Evolutionary conservation across 2,113 vertebrate species (phyloP), one percentile per base, ranked within the genome.

Genomic region (Phrynosoma platyrhinos): DNA sequence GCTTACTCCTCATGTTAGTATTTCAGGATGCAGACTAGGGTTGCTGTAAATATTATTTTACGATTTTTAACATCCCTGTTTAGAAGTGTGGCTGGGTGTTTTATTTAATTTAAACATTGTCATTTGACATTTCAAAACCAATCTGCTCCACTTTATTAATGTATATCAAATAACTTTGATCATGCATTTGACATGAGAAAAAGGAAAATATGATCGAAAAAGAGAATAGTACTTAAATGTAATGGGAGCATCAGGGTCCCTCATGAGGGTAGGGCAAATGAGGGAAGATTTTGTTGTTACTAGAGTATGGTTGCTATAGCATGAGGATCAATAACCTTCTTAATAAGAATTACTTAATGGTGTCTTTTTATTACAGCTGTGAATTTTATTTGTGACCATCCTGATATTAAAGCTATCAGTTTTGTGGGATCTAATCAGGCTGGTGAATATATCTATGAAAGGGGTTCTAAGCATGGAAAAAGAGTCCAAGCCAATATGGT

Each of bases 401-500:
- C 98, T 25, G 98, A 98, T 92, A 98, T 99, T 96, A 98, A 97
- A 96, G 98, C 99, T 83, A 99, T 99, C 97, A 99, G 98, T 96
- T 99, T 99, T 94, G 98, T 99, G 95, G 99, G 99, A 87, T 99
- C 99, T 94, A 99, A 99, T 96, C 97, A 98, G 90, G 99, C 99
- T 42, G 99, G 99, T 91, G 98, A 99, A 92, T 98, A 99, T 93
- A 99, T 99, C 96, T 99, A 99, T 79, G 98, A 98, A 95, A 98
- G 98, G 91, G 98, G 98, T 84, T 99, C 98, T 72, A 98, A 97
- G 96, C 97, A 99, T 53, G 98, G 98, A 94, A 99, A 99, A 96
- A 97, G 98, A 92, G 98, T 99, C 82, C 99, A 99, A 96, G 98
- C 98, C 87, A 99, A 99, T 94, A 99, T 99, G 98, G 99, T 99